Conservation (phyloP, 2,797 vertebrate species). For the Chiloscyllium punctatum region DNA sequence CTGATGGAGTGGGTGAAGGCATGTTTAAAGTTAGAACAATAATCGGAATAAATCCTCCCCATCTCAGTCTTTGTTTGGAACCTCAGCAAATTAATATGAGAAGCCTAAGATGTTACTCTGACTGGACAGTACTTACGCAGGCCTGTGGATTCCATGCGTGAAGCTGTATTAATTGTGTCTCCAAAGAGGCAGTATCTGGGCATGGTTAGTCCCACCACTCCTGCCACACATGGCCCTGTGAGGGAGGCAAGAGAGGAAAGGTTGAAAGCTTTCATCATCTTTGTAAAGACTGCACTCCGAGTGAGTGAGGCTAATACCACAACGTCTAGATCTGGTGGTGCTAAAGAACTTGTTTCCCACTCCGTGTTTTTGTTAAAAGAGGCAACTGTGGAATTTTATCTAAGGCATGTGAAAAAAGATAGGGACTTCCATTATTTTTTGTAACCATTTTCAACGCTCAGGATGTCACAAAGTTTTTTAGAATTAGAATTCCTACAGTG, state of each 20-base stretch:
- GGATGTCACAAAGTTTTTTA: background rate
- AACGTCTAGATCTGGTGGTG: background rate
- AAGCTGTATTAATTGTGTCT: slow-evolving; percentile 58
- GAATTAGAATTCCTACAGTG: too few relatives aligned
- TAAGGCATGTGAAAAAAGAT: background rate
- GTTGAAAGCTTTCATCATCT: too few relatives aligned
- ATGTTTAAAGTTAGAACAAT: background rate
- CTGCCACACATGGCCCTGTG: slow-evolving; percentile 58
- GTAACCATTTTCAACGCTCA: background rate
- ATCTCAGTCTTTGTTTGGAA: background rate
- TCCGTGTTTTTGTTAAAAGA: background rate
- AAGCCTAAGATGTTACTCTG: background rate
- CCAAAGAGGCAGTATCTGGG: slow-evolving; percentile 61
- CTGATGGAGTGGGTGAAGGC: background rate
- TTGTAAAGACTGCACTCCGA: too few relatives aligned
- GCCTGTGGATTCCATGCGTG: slow-evolving; percentile 58
- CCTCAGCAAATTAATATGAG: too few relatives aligned
- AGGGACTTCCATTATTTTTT: background rate
- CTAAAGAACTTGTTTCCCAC: background rate
- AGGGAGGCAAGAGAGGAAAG: background rate
- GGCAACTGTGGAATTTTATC: background rate
- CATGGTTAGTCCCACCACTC: slow-evolving; percentile 58
- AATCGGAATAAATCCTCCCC: background rate
- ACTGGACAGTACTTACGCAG: slow-evolving; percentile 51
- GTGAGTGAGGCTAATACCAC: background rate